These are phyloP conservation scores for Paradoxurus hermaphroditus DNA, from an alignment of 2,113 vertebrate genomes.

Conservation along the genomic window DNA sequence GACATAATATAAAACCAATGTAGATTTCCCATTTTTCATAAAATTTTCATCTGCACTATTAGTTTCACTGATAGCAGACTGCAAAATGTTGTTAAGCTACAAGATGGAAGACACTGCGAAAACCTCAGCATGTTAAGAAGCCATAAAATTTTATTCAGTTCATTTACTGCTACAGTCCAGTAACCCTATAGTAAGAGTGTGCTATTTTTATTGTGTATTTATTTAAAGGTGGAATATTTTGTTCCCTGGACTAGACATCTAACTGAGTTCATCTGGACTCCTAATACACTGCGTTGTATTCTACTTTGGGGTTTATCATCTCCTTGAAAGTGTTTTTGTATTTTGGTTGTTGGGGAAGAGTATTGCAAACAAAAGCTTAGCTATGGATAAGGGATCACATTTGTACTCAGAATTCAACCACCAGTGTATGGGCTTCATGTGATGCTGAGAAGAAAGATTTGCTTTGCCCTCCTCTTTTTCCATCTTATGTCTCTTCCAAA, in stretches of 20 bases:
- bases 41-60: constrained; percentile 88
- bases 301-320: constrained; percentile 39
- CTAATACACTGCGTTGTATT: constrained; percentile 54
- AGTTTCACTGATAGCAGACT: constrained; percentile 86
- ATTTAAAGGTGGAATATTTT: constrained; percentile 87
- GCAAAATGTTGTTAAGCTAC: constrained; percentile 86
- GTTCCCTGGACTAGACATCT: constrained; percentile 71
- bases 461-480: neutral
- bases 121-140: constrained; percentile 88
- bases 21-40: constrained; percentile 87
- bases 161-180: constrained; percentile 87
- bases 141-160: constrained; percentile 90
- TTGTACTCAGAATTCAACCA: constrained; percentile 10
- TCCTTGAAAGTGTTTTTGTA: constrained; percentile 25
- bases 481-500: neutral
- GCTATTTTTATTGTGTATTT: constrained; percentile 90
- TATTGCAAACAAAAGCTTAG: neutral
- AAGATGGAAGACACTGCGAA: constrained; percentile 85
- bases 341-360: neutral
- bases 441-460: neutral
- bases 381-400: neutral
- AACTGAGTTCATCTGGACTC: constrained; percentile 75
- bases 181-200: constrained; percentile 84
- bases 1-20: constrained; percentile 88
- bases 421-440: neutral